Evolutionary conservation across 2,888 invertebrate species (phyloP).

Genomic region (Drosophila atripex): DNA sequence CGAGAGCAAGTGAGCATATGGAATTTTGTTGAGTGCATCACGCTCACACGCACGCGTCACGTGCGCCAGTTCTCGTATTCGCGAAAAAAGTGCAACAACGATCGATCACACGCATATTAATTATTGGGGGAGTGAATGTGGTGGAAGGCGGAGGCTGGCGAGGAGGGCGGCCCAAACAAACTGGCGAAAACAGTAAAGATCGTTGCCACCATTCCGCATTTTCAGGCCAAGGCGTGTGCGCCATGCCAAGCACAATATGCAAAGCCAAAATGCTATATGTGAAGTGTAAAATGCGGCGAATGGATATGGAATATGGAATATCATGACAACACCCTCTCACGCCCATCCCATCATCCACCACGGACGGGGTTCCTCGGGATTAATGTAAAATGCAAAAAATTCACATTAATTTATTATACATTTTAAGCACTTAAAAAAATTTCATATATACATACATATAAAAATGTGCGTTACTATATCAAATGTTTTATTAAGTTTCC

Average conservation of each 20-base stretch:
- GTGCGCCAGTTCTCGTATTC: conserved; percentile 47
- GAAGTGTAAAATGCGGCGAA: conserved; percentile 28
- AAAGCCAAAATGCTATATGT: conserved; percentile 26
- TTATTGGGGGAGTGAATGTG: conserved; percentile 1
- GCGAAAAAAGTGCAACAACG: conserved; percentile 45
- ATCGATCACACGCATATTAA: conserved; percentile 57
- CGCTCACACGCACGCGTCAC: conserved; percentile 63
- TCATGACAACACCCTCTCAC: conserved; percentile 67
- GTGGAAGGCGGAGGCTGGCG: background rate
- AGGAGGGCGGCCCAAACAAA: conserved; percentile 7
- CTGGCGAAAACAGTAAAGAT: conserved; percentile 54
- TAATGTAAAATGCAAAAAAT: conserved; percentile 57
- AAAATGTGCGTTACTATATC: too few species aligned
- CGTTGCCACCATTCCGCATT: conserved; percentile 64
- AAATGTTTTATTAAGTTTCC: too few species aligned
- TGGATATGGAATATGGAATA: conserved; percentile 39
- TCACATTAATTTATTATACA: conserved; percentile 34
- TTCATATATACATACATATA: too few species aligned
- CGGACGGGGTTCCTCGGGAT: conserved; percentile 32
- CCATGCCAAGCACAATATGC: conserved; percentile 62
- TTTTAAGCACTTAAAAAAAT: conserved; percentile 27
- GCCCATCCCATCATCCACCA: conserved; percentile 25
- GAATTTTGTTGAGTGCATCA: conserved; percentile 46
- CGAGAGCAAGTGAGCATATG: conserved; percentile 42
- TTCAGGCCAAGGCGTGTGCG: conserved; percentile 75